Percentiles rank a stretch among this genome's conserved stretches.
Conservation (phyloP, 2,113 vertebrate genomes). For the Lasiurus cinereus region DNA sequence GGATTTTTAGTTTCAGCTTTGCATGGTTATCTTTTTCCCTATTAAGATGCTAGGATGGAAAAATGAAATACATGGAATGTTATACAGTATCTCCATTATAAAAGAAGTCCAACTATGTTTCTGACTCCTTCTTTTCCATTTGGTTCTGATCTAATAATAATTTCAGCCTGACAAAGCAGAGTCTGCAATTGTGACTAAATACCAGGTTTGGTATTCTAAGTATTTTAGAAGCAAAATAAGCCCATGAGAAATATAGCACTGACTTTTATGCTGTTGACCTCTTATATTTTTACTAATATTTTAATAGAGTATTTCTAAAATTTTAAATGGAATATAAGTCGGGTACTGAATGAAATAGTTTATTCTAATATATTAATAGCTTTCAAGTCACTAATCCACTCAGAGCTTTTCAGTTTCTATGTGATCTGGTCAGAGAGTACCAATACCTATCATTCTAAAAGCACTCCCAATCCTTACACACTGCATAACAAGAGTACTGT, state of each 20-base stretch:
- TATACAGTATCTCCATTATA: not conserved
- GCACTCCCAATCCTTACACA: not conserved
- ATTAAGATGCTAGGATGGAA: not conserved
- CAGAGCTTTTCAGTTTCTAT: not conserved
- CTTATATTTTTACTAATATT: not conserved
- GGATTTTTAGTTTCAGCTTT: not conserved
- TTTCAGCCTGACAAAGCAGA: not conserved
- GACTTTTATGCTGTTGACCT: not conserved
- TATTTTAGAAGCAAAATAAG: constrained; percentile 4
- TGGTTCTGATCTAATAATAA: not conserved
- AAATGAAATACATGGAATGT: not conserved
- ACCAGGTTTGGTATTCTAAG: not conserved
- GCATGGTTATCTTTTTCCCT: not conserved
- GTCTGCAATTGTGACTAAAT: not conserved
- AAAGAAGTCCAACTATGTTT: not conserved
- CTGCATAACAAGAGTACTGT: not conserved
- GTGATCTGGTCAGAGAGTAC: not conserved
- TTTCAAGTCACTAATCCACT: not conserved
- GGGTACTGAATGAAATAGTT: not conserved
- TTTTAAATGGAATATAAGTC: not conserved
- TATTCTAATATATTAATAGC: not conserved
- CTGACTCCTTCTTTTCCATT: not conserved
- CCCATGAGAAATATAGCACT: not conserved
- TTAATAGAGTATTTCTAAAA: not conserved
- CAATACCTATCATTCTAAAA: not conserved